phyloP scores from a whole-genome alignment of 2,888 invertebrate species.

The Heliconius erato region DNA sequence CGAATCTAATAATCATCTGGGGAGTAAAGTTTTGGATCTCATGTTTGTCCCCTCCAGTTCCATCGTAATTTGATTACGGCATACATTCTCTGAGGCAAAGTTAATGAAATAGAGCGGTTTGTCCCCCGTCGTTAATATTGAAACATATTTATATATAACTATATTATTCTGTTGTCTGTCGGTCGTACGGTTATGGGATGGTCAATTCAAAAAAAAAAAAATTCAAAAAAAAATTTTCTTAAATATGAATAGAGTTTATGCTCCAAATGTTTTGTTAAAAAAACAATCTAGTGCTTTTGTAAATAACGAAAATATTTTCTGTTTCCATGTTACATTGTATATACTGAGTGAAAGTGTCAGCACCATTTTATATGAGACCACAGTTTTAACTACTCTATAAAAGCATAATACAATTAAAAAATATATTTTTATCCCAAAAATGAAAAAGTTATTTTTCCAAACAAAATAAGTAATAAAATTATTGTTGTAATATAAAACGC shows the following conservation, averaged over 20 bases:
- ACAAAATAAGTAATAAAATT: too few species aligned
- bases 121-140: conserved; percentile 40
- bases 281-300: neutral
- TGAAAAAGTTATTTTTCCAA: too few species aligned
- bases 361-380: too few species aligned
- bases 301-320: neutral
- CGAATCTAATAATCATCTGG: conserved; percentile 44
- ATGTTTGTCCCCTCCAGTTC: conserved; percentile 51
- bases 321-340: neutral
- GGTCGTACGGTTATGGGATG: neutral
- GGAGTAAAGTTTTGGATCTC: conserved; percentile 41
- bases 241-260: too few species aligned
- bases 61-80: conserved; percentile 55
- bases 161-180: neutral
- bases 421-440: too few species aligned
- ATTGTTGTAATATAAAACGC: too few species aligned
- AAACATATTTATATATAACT: neutral
- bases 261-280: neutral
- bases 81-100: conserved; percentile 46
- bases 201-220: too few species aligned
- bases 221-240: too few species aligned
- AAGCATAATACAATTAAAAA: too few species aligned
- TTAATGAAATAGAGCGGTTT: conserved; percentile 51
- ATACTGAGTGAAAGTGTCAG: neutral
- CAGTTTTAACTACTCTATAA: too few species aligned